Base-by-base conservation (phyloP, 2,797 vertebrate species). In the Champsocephalus esox region DNA sequence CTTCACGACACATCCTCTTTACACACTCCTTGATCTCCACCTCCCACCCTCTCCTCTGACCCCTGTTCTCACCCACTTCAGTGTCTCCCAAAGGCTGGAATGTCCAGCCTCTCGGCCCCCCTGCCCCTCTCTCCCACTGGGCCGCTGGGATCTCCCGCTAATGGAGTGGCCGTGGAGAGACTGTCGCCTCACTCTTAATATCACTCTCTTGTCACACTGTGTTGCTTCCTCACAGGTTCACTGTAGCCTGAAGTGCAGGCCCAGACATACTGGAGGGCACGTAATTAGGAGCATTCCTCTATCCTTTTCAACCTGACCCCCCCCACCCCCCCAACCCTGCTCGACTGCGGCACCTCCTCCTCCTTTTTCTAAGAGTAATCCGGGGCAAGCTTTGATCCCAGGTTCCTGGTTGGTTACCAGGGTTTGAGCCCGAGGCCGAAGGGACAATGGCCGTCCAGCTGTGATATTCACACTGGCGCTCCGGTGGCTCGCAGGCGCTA, bases 231-330 rank as follows among this genome's bases (percentile, higher is more conserved):
- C 92, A 92, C 75, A 92, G 90, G 86, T 86, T 92, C 93, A 93
- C 77, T 88, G 89, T 94, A 92, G 93, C 93, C 93, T 93, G 92
- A 94, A 94, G 93, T 87, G 80, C 82, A 81, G 88, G 75, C 81
- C 56, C 83, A 88, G 82, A 86, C 86, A 70, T 85, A 86, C 80
- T 80, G 87, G 89, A 94, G 91, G 87, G 86, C 81, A 84, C 83
- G 85, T 95, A 95, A 95, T 95, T 95, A 95, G 94, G 92, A 94
- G 94, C 92, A 95, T 95, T 95, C 94, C 94, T 94, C 87, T 76
- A 70, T 92, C 89, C 93, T 93, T 95, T 95, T 94, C 92, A 94
- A 92, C 80, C 79, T 71, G 60, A 71, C 86, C 86, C 81, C 86
- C 85, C 85, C 88, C 73, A 4, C 24, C 24, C 24, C 2, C 28